A percentile compares a stretch with the other conserved stretches of the same genome.
Evolutionary conservation across 2,113 vertebrate genomes (phyloP).

Genomic region (Bambusicola thoracicus): DNA sequence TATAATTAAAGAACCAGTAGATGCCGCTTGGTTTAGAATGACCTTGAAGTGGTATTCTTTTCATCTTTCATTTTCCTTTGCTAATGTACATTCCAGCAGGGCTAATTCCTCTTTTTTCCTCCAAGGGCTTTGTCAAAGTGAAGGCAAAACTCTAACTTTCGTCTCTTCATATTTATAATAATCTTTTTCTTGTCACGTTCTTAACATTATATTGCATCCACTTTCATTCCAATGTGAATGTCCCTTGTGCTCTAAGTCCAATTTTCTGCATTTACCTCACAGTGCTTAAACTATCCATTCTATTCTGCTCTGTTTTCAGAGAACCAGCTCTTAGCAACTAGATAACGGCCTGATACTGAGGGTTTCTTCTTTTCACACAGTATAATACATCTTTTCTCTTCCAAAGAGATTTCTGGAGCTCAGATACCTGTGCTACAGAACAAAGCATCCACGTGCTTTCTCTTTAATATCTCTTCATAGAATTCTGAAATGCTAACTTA

Average conservation of each 20-base stretch:
- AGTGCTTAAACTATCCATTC: constrained; percentile 46
- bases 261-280: constrained; percentile 59
- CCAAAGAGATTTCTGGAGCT: constrained; percentile 51
- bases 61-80: constrained; percentile 5
- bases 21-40: constrained; percentile 39
- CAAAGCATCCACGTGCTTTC: constrained; percentile 16
- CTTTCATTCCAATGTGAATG: constrained; percentile 39
- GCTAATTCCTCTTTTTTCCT: not conserved
- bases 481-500: constrained; percentile 51
- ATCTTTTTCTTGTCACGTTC: constrained; percentile 43
- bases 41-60: constrained; percentile 33
- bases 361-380: constrained; percentile 53
- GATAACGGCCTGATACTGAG: constrained; percentile 39
- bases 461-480: constrained; percentile 22
- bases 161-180: constrained; percentile 36
- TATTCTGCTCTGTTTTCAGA: constrained; percentile 57
- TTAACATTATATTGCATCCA: constrained; percentile 26
- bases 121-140: constrained; percentile 9
- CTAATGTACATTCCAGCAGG: not conserved
- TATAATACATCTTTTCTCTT: constrained; percentile 60
- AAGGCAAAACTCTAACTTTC: constrained; percentile 13
- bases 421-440: constrained; percentile 27
- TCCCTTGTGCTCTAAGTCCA: constrained; percentile 40
- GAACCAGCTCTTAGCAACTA: constrained; percentile 51
- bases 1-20: constrained; percentile 24